Evolutionary conservation across 2,797 vertebrate species (phyloP), one percentile per base, ranked within the genome.

Genomic region (Argya squamiceps): DNA sequence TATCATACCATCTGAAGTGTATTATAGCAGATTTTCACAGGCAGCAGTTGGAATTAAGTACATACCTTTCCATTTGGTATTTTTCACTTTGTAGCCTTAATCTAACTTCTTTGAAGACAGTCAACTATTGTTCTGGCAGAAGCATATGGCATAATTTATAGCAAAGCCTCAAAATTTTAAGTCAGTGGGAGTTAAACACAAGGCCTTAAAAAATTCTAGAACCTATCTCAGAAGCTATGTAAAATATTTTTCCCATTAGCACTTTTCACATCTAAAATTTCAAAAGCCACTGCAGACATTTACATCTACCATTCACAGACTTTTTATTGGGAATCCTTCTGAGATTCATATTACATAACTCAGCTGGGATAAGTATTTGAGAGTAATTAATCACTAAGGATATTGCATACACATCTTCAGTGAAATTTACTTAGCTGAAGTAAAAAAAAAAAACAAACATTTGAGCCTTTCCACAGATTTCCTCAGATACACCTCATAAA

Each of bases 161-260:
- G 85, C 59, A 86, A 89, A 84, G 63, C 50, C 74, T 88, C 56
- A 63, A 30, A 37, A 81, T 88, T 91, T 85, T 78, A 71, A 65
- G 78, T 62, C 69, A 69, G 50, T 65, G 43, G 58, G 53, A 95
- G 82, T 92, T 78, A 81, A 94, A 82, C 46, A 67, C 44, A 43
- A 82, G 30, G n/a, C 27, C 50, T 52, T 77, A 77, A 91, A 91
- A 81, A 77, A 71, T 44, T 75, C 60, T 88, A 92, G 75, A 56
- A 36, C 29, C 65, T 83, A 59, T 67, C 89, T 78, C 53, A 29
- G 34, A 62, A 93, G 69, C 17, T 24, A 86, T 37, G 27, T 55
- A 85, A 93, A 92, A 64, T 83, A 96, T 78, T 95, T 92, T 91
- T 88, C 34, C 87, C 84, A 58, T 88, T 94, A 89, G 60, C 58